Percentiles rank a stretch among this genome's conserved stretches.
These are phyloP conservation scores for Hydrolagus affinis DNA, from an alignment of 2,113 vertebrate genomes.

Conservation along the genomic window DNA sequence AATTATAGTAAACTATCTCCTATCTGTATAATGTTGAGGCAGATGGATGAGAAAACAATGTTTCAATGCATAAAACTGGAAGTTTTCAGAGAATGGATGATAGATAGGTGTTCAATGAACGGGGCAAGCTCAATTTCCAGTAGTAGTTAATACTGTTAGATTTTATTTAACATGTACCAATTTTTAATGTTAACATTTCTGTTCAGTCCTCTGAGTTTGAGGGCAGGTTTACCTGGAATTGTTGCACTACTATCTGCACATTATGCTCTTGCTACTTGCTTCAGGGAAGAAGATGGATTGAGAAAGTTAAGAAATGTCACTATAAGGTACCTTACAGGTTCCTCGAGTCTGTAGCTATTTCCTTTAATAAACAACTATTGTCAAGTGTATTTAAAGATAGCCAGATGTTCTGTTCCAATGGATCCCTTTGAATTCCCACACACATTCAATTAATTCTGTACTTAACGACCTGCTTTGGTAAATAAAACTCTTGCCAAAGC, in stretches of 20 bases:
- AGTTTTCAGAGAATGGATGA: not conserved
- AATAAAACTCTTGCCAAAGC: too few relatives aligned
- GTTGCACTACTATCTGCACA: not conserved
- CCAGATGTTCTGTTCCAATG: not conserved
- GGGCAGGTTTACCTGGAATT: not conserved
- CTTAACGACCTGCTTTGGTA: too few relatives aligned
- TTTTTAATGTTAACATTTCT: too few relatives aligned
- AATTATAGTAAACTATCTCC: not conserved
- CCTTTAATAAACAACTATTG: not conserved
- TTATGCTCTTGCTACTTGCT: not conserved
- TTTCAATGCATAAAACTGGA: not conserved
- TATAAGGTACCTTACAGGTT: not conserved
- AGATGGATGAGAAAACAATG: not conserved
- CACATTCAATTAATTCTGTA: too few relatives aligned
- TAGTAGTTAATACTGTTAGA: too few relatives aligned
- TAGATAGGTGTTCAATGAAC: too few relatives aligned
- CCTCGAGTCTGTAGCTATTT: not conserved
- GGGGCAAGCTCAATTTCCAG: too few relatives aligned
- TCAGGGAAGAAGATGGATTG: not conserved
- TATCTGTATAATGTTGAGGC: not conserved
- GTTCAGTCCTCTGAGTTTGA: too few relatives aligned
- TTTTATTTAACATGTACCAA: too few relatives aligned
- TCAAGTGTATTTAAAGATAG: not conserved
- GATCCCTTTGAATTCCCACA: not conserved
- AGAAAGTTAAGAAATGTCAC: not conserved